These are phyloP conservation scores for Cyclargus thomasi DNA, from an alignment of 1,140 invertebrate genomes.

Conservation along the genomic window DNA sequence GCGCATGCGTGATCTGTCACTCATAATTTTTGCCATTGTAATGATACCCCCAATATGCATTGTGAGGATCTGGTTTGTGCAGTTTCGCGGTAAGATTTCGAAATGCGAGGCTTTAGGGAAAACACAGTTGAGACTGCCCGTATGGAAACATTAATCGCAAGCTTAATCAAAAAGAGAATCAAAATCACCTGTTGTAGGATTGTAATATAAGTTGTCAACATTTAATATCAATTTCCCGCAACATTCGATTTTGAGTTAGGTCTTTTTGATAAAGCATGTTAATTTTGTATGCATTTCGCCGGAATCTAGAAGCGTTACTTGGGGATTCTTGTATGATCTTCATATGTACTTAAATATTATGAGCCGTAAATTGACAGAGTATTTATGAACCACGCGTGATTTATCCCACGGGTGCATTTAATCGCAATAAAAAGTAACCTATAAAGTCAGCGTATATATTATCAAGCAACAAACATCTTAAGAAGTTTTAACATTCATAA, in stretches of 20 bases:
- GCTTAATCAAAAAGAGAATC: too few species aligned
- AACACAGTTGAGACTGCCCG: too few species aligned
- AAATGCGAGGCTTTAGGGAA: not conserved
- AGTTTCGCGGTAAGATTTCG: not conserved
- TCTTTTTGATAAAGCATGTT: too few species aligned
- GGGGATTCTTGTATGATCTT: not conserved
- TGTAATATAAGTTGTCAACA: too few species aligned
- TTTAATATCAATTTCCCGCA: not conserved
- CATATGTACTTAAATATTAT: not conserved
- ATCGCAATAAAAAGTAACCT: too few species aligned
- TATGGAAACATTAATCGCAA: too few species aligned
- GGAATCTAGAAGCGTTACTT: not conserved
- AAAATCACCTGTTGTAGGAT: too few species aligned
- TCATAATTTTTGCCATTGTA: conserved; percentile 10
- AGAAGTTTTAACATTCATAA: too few species aligned
- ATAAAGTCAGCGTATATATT: too few species aligned
- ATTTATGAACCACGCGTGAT: not conserved
- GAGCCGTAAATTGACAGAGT: not conserved
- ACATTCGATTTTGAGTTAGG: too few species aligned
- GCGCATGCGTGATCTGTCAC: conserved; percentile 14
- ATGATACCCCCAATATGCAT: not conserved
- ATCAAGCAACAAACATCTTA: too few species aligned
- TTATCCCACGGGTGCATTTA: too few species aligned
- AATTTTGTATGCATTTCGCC: not conserved
- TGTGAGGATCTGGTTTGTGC: not conserved